Conservation (phyloP, 1,140 invertebrate genomes). For the Hylyphantes graminicola region DNA sequence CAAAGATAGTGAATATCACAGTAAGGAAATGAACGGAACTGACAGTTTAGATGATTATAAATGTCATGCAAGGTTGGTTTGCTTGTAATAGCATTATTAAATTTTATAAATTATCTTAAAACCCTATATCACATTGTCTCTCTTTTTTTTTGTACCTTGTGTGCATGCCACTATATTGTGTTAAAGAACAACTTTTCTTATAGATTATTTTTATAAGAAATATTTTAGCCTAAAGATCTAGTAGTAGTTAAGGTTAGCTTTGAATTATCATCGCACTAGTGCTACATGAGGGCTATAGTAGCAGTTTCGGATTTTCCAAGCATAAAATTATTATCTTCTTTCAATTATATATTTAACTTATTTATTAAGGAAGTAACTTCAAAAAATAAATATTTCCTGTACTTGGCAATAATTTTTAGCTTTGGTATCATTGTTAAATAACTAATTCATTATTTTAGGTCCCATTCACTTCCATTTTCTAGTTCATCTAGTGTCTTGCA, state of each 20-base stretch:
- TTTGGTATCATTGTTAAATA: background rate
- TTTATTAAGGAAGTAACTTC: too few relatives aligned
- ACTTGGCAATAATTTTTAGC: too few relatives aligned
- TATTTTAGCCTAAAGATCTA: too few relatives aligned
- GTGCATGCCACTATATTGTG: too few relatives aligned
- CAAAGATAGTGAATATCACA: slow-evolving; percentile 38
- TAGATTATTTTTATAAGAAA: too few relatives aligned
- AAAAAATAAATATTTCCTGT: too few relatives aligned
- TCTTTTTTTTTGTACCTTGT: too few relatives aligned
- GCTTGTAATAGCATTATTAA: background rate
- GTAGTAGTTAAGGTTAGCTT: background rate
- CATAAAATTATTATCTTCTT: background rate
- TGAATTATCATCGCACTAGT: too few relatives aligned
- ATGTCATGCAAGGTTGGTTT: slow-evolving; percentile 45
- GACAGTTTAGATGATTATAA: slow-evolving; percentile 58
- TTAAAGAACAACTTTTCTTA: too few relatives aligned
- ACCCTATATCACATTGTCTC: background rate
- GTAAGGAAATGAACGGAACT: slow-evolving; percentile 48
- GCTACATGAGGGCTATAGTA: background rate
- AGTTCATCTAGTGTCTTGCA: slow-evolving; percentile 67
- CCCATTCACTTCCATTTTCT: slow-evolving; percentile 63
- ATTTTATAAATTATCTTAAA: background rate
- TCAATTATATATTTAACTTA: too few relatives aligned
- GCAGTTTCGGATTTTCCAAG: background rate
- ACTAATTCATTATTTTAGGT: slow-evolving; percentile 24